Base-by-base conservation (phyloP, 1,140 invertebrate genomes). In the Globodera ellingtonae region DNA sequence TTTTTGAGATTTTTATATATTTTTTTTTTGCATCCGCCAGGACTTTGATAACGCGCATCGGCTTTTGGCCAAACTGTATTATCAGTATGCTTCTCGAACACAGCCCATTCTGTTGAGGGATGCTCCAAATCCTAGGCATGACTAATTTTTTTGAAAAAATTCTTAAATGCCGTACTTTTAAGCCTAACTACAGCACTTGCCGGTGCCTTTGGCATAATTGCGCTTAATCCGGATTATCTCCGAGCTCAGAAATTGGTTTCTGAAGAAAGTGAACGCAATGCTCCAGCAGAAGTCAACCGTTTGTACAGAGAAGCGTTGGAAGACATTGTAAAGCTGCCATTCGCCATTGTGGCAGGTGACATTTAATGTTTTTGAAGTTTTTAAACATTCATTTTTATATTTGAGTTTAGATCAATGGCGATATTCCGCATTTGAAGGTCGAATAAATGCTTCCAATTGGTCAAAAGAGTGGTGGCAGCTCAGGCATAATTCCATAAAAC, bases 21-120 rank as follows among this genome's bases (percentile, higher is more conserved):
- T 56, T 47, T 46, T 8, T 56, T 47, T 46, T 44, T 67, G 15
- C 35, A 35, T n/a, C 15, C 47, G 1, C 13, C 18, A 77, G 75
- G 84, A 86, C 71, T 85, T 85, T 75, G 67, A 78, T 18, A 50
- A 70, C 35, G 85, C 84, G 18, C 84, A 85, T 56, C 78, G 84
- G 8, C 77, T 85, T 18, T 62, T 85, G 50, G 83, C 81, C 56
- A 79, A 85, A 81, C 62, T 86, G 6, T 86, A 85, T 70, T 85
- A 86, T 73, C 80, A 85, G 78, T 84, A 80, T 67, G 15, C 48
- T 8, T 85, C 82, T n/a, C 74, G 78, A n/a, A n/a, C 72, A 62
- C 79, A 85, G 73, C 83, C 85, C 13, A 72, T 85, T 44, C 59
- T 83, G 47, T 70, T 85, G 24, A 66, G 85, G 15, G 84, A 85